Evolutionary conservation across 2,113 vertebrate genomes (phyloP).

Genomic region (Callospermophilus lateralis): DNA sequence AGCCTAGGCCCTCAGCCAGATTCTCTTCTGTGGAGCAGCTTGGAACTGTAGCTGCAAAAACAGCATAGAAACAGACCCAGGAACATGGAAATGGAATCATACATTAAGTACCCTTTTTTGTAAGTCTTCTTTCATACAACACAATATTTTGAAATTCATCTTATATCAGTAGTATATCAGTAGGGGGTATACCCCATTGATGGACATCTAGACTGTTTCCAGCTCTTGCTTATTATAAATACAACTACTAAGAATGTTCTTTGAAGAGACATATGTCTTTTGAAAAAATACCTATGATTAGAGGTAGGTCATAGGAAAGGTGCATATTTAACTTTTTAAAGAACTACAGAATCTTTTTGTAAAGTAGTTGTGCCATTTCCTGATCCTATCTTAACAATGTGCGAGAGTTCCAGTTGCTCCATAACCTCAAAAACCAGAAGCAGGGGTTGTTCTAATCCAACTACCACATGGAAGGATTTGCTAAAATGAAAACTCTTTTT

Average conservation of each 20-base stretch:
- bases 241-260: conserved; percentile 31
- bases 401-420: neutral
- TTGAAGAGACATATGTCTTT: conserved; percentile 2
- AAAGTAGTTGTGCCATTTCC: neutral
- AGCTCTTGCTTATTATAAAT: conserved; percentile 23
- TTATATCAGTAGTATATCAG: neutral
- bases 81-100: conserved; percentile 45
- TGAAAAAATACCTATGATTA: neutral
- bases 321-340: conserved; percentile 12
- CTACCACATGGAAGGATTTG: neutral
- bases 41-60: conserved; percentile 43
- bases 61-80: conserved; percentile 47
- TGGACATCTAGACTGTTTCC: conserved; percentile 33
- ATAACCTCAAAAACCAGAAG: neutral
- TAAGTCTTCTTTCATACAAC: conserved; percentile 18
- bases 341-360: neutral
- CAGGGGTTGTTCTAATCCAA: neutral
- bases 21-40: conserved; percentile 26
- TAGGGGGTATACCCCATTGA: neutral
- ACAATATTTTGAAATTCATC: conserved; percentile 60
- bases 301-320: conserved; percentile 3
- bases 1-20: conserved; percentile 40
- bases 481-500: conserved; percentile 1
- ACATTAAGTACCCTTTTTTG: neutral
- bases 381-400: neutral